Evolutionary conservation across 2,888 invertebrate species (phyloP).

Genomic region (Epistrophe eligans): DNA sequence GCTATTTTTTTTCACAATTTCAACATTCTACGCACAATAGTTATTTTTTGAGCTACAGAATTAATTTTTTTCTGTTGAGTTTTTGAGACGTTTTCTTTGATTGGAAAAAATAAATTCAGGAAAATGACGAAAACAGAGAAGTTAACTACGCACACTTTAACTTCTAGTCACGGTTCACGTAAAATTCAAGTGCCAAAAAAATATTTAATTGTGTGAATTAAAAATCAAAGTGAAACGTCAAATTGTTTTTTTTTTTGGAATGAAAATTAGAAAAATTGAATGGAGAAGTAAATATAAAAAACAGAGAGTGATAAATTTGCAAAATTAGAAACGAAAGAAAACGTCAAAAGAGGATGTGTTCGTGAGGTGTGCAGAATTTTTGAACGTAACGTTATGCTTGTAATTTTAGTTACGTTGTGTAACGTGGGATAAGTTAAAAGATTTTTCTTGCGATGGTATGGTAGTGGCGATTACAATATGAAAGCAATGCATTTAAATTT

Average conservation of each 20-base stretch:
- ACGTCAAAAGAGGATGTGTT: slow-evolving; percentile 17
- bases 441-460: too few relatives aligned
- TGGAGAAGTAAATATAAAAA: slow-evolving; percentile 53
- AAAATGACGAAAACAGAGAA: slow-evolving; percentile 72
- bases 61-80: slow-evolving; percentile 40
- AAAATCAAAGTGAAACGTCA: slow-evolving; percentile 66
- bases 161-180: slow-evolving; percentile 72
- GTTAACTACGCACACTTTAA: slow-evolving; percentile 72
- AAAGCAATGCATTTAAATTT: too few relatives aligned
- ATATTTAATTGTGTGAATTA: slow-evolving; percentile 43
- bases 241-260: slow-evolving; percentile 23
- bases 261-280: slow-evolving; percentile 2
- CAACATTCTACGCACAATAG: slow-evolving; percentile 56
- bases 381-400: not conserved
- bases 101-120: slow-evolving; percentile 15
- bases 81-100: slow-evolving; percentile 20
- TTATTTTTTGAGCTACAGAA: not conserved
- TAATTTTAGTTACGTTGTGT: too few relatives aligned
- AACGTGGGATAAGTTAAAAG: too few relatives aligned
- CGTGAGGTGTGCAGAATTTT: not conserved
- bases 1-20: slow-evolving; percentile 63
- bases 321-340: not conserved
- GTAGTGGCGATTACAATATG: too few relatives aligned
- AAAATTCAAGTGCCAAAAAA: slow-evolving; percentile 72
- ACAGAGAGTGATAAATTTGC: slow-evolving; percentile 58